Evolutionary conservation across 2,797 vertebrate genomes (phyloP).

Genomic region (Alcedo quadribrachys): DNA sequence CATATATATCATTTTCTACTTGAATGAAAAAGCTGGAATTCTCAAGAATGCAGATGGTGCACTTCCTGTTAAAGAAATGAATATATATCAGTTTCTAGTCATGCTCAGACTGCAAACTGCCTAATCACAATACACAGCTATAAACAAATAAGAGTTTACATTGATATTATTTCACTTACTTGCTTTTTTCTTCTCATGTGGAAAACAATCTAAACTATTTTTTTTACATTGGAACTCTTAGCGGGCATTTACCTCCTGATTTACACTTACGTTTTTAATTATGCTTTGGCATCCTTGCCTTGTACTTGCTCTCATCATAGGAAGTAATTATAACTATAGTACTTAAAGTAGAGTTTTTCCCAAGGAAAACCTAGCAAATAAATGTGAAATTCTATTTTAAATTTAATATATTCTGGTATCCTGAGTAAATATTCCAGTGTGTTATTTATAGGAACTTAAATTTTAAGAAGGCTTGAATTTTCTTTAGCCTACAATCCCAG

Average conservation of each 20-base stretch:
- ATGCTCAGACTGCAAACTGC: neutral
- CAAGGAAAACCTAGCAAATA: neutral
- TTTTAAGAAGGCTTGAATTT: neutral
- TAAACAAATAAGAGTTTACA: neutral
- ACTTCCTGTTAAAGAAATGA: neutral
- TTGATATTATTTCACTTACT: neutral
- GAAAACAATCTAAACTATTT: neutral
- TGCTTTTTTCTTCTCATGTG: neutral
- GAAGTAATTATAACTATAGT: neutral
- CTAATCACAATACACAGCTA: neutral
- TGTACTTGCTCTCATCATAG: fast-evolving
- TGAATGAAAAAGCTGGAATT: neutral
- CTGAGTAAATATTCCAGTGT: neutral
- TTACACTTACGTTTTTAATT: neutral
- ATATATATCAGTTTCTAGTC: neutral
- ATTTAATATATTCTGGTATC: neutral
- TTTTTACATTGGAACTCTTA: neutral
- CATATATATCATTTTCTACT: neutral
- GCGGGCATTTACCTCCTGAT: neutral
- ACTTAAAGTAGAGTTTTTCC: neutral
- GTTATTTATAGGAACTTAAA: neutral
- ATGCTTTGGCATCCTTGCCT: neutral
- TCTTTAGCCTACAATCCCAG: neutral
- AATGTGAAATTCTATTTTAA: neutral
- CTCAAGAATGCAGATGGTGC: neutral